Evolutionary conservation across 2,888 invertebrate species (phyloP).

Genomic region (Metalampra italica): DNA sequence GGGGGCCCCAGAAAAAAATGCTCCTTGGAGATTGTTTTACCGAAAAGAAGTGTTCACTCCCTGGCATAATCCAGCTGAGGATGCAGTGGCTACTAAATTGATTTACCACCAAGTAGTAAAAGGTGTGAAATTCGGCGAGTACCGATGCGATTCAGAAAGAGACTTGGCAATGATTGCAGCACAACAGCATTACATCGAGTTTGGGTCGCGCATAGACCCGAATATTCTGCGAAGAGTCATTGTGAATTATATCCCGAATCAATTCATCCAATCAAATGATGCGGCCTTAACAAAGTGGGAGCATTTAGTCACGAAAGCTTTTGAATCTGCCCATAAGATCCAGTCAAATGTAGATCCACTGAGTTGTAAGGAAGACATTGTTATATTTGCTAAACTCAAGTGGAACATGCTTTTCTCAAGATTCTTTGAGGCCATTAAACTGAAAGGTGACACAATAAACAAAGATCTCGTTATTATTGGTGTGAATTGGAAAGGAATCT

Average conservation of each 20-base stretch:
- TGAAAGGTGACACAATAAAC: constrained; percentile 82
- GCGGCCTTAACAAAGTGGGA: constrained; percentile 85
- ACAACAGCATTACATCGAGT: constrained; percentile 93
- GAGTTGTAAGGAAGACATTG: constrained; percentile 92
- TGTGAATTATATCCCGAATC: constrained; percentile 89
- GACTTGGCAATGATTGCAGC: constrained; percentile 93
- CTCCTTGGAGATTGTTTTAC: constrained; percentile 93
- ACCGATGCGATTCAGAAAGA: constrained; percentile 88
- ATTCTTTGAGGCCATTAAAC: constrained; percentile 93
- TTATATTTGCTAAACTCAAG: constrained; percentile 92
- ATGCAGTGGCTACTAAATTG: constrained; percentile 89
- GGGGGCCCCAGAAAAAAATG: constrained; percentile 89
- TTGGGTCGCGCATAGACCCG: constrained; percentile 82
- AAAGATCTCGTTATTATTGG: constrained; percentile 92
- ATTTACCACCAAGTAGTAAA: constrained; percentile 93
- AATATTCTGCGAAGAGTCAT: constrained; percentile 84
- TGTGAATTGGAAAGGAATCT: constrained; percentile 96
- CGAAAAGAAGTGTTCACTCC: constrained; percentile 94
- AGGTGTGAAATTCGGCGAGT: constrained; percentile 95
- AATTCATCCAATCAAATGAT: constrained; percentile 81
- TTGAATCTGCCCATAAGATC: constrained; percentile 84
- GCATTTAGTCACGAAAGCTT: constrained; percentile 84
- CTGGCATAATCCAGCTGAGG: constrained; percentile 93
- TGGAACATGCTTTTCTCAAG: constrained; percentile 97
- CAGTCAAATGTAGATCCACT: constrained; percentile 81